phyloP scores from a whole-genome alignment of 2,113 vertebrate genomes.

The Clinocottus analis region DNA sequence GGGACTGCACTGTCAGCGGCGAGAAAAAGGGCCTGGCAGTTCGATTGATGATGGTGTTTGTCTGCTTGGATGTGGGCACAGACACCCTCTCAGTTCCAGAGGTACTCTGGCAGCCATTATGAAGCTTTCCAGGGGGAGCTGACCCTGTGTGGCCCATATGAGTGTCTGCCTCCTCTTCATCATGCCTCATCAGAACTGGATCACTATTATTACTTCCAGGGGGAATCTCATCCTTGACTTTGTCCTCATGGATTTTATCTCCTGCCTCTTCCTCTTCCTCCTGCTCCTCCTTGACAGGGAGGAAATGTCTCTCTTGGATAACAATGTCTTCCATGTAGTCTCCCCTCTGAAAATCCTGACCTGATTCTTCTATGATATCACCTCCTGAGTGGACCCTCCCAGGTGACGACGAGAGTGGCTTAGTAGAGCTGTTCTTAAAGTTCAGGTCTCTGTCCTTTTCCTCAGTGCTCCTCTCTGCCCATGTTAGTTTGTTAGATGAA shows the following conservation, averaged over 20 bases:
- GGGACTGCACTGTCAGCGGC: conserved; percentile 70
- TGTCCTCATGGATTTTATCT: conserved; percentile 59
- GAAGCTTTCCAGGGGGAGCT: conserved; percentile 50
- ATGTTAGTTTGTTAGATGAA: conserved; percentile 72
- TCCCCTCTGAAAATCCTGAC: conserved; percentile 66
- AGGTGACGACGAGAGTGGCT: conserved; percentile 51
- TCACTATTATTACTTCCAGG: conserved; percentile 49
- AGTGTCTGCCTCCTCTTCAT: conserved; percentile 48
- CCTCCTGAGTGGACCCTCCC: conserved; percentile 29
- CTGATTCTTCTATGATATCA: conserved; percentile 83
- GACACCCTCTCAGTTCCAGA: conserved; percentile 60
- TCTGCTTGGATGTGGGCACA: conserved; percentile 74
- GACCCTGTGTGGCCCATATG: conserved; percentile 47
- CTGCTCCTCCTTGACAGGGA: conserved; percentile 80
- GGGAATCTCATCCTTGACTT: conserved; percentile 57
- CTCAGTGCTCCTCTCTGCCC: conserved; percentile 79
- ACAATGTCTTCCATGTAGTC: conserved; percentile 49
- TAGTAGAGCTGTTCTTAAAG: conserved; percentile 63
- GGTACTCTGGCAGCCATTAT: conserved; percentile 69
- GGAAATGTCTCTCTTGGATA: conserved; percentile 81
- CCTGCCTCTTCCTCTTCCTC: conserved; percentile 68
- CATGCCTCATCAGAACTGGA: conserved; percentile 45
- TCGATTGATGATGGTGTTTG: conserved; percentile 87
- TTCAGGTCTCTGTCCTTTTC: conserved; percentile 49
- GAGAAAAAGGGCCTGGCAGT: conserved; percentile 93